A percentile compares a stretch with the other conserved stretches of the same genome.
These are phyloP conservation scores for Asarcornis scutulata DNA, from an alignment of 2,113 vertebrate genomes.

Conservation along the genomic window DNA sequence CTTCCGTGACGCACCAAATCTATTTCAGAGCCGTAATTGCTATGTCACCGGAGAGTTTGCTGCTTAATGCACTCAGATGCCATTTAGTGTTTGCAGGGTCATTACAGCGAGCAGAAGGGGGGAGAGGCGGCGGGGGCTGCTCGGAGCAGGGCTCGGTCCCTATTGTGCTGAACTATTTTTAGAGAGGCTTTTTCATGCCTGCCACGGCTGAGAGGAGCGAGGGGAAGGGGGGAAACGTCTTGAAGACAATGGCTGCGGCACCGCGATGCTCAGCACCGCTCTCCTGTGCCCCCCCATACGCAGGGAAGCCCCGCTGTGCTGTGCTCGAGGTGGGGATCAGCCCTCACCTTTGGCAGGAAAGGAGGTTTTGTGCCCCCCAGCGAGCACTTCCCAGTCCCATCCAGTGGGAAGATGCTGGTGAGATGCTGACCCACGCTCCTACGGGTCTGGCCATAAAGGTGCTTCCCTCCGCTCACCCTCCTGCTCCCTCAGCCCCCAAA, in stretches of 20 bases:
- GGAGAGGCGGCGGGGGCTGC: background rate
- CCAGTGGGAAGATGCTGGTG: background rate
- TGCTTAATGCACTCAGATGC: constrained; percentile 85
- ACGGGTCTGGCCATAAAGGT: background rate
- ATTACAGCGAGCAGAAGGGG: constrained; percentile 72
- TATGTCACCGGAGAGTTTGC: constrained; percentile 85
- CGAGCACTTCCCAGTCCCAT: fast-evolving
- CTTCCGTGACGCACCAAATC: constrained; percentile 90
- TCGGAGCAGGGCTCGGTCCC: background rate
- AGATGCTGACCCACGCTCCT: background rate
- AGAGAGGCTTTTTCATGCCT: background rate
- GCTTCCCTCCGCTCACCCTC: background rate
- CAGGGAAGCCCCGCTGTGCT: background rate
- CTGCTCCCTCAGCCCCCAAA: background rate
- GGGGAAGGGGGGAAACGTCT: background rate
- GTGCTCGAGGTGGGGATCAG: background rate
- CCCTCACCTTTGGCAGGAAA: background rate
- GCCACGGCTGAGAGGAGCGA: background rate
- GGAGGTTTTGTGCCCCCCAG: background rate
- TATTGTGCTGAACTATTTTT: constrained; percentile 56
- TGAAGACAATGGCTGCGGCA: background rate
- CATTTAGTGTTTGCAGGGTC: constrained; percentile 83
- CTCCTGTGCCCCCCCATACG: background rate
- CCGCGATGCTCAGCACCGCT: background rate
- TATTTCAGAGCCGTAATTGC: constrained; percentile 96